phyloP scores from a whole-genome alignment of 2,888 invertebrate species.

The Thysanoteuthis rhombus region DNA sequence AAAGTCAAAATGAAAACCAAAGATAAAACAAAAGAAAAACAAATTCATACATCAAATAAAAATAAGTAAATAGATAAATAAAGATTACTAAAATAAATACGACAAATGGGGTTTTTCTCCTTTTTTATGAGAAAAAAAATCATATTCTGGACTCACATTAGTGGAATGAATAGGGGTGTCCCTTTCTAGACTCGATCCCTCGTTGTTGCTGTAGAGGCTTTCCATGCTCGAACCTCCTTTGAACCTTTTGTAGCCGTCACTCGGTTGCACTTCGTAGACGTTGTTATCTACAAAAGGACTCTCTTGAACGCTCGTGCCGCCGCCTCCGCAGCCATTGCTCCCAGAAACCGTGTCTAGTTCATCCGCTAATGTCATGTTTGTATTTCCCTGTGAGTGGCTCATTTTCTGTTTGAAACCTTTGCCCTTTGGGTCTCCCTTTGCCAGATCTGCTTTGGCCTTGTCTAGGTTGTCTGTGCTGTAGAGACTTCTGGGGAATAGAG shows the following conservation, averaged over 20 bases:
- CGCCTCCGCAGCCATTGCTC: conserved; percentile 21
- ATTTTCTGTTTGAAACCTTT: conserved; percentile 29
- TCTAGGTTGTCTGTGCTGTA: conserved; percentile 26
- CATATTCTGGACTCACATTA: neutral
- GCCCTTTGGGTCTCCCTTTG: conserved; percentile 26
- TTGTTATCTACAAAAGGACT: conserved; percentile 26
- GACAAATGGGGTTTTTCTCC: too few relatives aligned
- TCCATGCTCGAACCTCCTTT: conserved; percentile 28
- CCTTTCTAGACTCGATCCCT: conserved; percentile 28
- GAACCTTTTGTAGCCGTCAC: conserved; percentile 28
- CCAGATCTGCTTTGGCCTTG: conserved; percentile 14
- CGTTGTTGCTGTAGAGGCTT: conserved; percentile 26
- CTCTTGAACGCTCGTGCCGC: conserved; percentile 25
- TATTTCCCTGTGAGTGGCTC: conserved; percentile 15
- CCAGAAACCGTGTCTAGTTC: conserved; percentile 28
- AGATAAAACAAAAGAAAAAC: neutral
- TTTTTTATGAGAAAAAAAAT: neutral
- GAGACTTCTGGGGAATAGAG: neutral
- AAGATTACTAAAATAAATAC: too few relatives aligned
- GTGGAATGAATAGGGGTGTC: conserved; percentile 27
- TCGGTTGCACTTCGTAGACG: conserved; percentile 26
- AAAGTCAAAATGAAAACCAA: neutral
- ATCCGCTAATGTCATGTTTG: conserved; percentile 26
- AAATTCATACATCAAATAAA: neutral
- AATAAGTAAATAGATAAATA: neutral